phyloP scores from a whole-genome alignment of 2,888 invertebrate species.

The Thumatha senex region DNA sequence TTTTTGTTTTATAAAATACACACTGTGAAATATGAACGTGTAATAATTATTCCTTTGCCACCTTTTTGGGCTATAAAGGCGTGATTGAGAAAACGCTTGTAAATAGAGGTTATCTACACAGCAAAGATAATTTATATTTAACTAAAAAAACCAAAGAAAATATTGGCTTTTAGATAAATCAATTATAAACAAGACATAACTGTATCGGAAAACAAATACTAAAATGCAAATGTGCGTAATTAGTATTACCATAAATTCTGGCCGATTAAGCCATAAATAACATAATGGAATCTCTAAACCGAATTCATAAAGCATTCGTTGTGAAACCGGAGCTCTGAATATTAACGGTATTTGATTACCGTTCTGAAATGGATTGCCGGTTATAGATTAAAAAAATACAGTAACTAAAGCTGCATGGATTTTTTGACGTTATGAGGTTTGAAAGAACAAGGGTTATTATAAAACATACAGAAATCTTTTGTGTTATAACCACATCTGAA shows the following conservation, averaged over 20 bases:
- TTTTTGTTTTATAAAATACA: no score
- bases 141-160: no score
- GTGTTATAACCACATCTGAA: no score
- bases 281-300: slow-evolving; percentile 52
- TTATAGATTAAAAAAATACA: slow-evolving; percentile 9
- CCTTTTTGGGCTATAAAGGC: no score
- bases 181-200: slow-evolving; percentile 30
- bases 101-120: no score
- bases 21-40: no score
- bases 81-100: no score
- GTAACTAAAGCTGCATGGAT: not conserved
- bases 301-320: slow-evolving; percentile 53
- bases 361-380: slow-evolving; percentile 27
- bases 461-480: not conserved
- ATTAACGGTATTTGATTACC: slow-evolving; percentile 43
- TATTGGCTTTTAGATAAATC: not conserved
- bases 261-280: slow-evolving; percentile 60
- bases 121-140: no score
- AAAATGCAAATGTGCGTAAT: slow-evolving; percentile 65
- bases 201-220: slow-evolving; percentile 53
- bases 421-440: not conserved
- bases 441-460: not conserved
- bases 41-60: no score
- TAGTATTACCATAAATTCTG: slow-evolving; percentile 61
- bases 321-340: slow-evolving; percentile 51